These are phyloP conservation scores for Troilus luridus DNA, from an alignment of 2,888 invertebrate genomes.

Conservation along the genomic window DNA sequence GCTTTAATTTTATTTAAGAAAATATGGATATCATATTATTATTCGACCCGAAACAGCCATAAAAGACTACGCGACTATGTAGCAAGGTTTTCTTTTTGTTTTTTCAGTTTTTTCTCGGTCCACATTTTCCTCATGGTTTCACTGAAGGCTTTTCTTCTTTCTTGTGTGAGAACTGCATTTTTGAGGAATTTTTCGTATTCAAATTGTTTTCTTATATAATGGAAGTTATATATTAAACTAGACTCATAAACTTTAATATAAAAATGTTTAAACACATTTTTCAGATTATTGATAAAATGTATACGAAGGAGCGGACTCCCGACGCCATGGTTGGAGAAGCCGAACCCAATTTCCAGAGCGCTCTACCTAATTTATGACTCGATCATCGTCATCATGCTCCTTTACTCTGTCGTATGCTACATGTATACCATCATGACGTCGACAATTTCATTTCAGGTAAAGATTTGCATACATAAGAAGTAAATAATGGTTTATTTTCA, in stretches of 20 bases:
- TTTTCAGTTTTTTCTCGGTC: too few relatives aligned
- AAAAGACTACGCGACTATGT: too few relatives aligned
- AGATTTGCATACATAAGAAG: not conserved
- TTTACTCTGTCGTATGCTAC: not conserved
- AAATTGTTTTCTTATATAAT: too few relatives aligned
- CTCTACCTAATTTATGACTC: not conserved
- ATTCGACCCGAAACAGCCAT: too few relatives aligned
- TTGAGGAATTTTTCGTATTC: too few relatives aligned
- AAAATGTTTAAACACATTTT: not conserved
- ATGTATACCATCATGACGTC: not conserved
- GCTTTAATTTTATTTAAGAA: too few relatives aligned
- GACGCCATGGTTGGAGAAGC: not conserved
- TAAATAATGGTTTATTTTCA: too few relatives aligned
- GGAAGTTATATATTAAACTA: not conserved
- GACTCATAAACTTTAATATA: not conserved
- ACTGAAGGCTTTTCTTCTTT: too few relatives aligned
- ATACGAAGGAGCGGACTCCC: not conserved
- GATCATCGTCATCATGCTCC: not conserved
- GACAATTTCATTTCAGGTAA: constrained; percentile 16
- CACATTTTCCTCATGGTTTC: too few relatives aligned
- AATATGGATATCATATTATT: too few relatives aligned
- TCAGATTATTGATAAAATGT: not conserved
- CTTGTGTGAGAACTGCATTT: too few relatives aligned
- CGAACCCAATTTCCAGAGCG: not conserved
- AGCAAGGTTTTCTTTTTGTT: too few relatives aligned